phyloP scores from a whole-genome alignment of 2,888 invertebrate genomes.

The Mimachlamys varia region DNA sequence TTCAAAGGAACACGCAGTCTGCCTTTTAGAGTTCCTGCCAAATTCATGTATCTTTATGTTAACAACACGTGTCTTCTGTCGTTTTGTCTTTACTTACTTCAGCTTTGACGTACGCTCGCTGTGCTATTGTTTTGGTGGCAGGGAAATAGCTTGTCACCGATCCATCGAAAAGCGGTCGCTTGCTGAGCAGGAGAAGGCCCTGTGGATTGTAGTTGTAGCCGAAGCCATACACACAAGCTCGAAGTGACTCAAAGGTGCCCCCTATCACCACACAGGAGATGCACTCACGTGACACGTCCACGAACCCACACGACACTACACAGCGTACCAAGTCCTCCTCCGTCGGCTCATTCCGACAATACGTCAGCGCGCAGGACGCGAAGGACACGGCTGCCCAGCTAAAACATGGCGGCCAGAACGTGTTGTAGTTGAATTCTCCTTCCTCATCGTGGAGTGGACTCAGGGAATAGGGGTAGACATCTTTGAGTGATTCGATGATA shows the following conservation, averaged over 20 bases:
- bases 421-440: constrained; percentile 38
- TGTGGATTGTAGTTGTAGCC: constrained; percentile 56
- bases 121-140: constrained; percentile 50
- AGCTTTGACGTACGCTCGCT: constrained; percentile 56
- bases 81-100: constrained; percentile 47
- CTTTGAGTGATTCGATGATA: constrained; percentile 43
- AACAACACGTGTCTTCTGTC: too few relatives aligned
- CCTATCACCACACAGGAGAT: constrained; percentile 57
- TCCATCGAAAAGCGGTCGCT: constrained; percentile 46
- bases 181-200: constrained; percentile 57
- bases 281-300: constrained; percentile 56
- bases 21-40: too few relatives aligned
- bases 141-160: constrained; percentile 46
- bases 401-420: constrained; percentile 43
- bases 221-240: constrained; percentile 50
- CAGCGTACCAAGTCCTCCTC: constrained; percentile 48
- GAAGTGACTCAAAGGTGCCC: constrained; percentile 29
- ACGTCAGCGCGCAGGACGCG: constrained; percentile 46
- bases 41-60: too few relatives aligned
- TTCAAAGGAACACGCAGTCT: too few relatives aligned
- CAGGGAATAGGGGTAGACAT: constrained; percentile 53
- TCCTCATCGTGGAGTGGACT: constrained; percentile 53
- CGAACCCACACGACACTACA: constrained; percentile 43
- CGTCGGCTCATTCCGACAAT: constrained; percentile 2
- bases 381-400: constrained; percentile 43